Evolutionary conservation across 1,140 invertebrate species (phyloP), one percentile per base, ranked within the genome.

Genomic region (Drosophila rufa): DNA sequence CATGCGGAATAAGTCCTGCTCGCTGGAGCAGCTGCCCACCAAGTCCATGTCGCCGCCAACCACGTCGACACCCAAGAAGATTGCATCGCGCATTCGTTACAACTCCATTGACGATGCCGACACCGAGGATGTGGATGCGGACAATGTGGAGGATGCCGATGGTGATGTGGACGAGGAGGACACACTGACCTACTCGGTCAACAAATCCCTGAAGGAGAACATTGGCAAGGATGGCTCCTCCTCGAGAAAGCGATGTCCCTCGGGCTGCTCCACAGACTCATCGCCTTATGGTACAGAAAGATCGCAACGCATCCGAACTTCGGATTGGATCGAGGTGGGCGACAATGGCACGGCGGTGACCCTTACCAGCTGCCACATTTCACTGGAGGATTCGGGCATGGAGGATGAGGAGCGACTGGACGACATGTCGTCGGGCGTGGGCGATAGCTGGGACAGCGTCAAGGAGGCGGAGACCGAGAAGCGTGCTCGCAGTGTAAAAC

Each of bases 371-470:
- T 93, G 92, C 67, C 92, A 92, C 68, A 93, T 93, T 19, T 92
- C 91, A 48, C 76, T 93, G 15, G 92, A 93, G 74, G 92, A 93
- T 48, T 93, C 92, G 14, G 92, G 92, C 48, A 77, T 93, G 69
- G 92, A 93, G 66, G 92, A 93, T 64, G 92, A 93, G 73, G 92
- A 93, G 62, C 91, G 92, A 7, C 67, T 92, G 56, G 92, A 92
- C 48, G 92, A 92, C 56, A 92, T 92, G 91, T 92, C 92, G 19
- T 93, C 92, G 27, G 92, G 92, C 27, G 92, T 93, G 12, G 92
- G 92, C 58, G 92, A 93, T 55, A 93, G 92, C n/a, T 93, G 92
- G 92, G 92, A 93, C 42, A 93, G 92, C 59, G 92, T 92, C 60
- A 93, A 93, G 84, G 92, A 93, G 68, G 90, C 86, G 8, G 89